Base-by-base conservation (phyloP, 2,113 vertebrate genomes). In the Engraulis encrasicolus region DNA sequence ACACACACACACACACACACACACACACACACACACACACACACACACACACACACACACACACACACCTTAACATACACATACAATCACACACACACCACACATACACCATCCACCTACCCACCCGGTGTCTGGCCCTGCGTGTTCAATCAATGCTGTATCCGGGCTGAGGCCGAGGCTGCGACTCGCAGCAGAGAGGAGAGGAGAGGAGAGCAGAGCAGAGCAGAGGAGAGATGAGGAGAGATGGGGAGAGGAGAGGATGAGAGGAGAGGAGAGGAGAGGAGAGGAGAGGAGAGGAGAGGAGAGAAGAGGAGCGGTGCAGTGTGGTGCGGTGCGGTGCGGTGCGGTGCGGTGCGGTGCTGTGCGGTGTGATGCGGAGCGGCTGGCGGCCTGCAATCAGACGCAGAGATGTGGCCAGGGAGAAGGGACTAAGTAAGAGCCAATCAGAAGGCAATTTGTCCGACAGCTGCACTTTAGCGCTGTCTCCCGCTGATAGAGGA, bases 391-490 rank as follows among this genome's bases (percentile, higher is more conserved):
- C n/a, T n/a, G 90, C 92, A 93, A 94, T 94, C 93, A 94, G 87
- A 90, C 91, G 91, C 91, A 90, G 83, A 89, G 91, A 92, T 89
- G 89, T 91, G 91, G 82, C 90, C 50, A 71, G 86, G 90, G 91
- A 92, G 82, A 88, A 85, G 86, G 86, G 84, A 89, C 90, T 92
- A 93, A 92, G 90, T 91, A 89, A 93, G 89, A 93, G 90, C 90
- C 94, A 94, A 94, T 94, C 93, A 92, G 87, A 54, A 78, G 86
- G 89, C 90, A 92, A 91, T 92, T 93, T 92, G 90, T 89, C 89
- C 92, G 89, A 88, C 90, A 93, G 92, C 91, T 89, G 90, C 92
- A 92, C 91, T 93, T 93, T 91, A 91, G n/a, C 90, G 91, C 85
- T 85, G 90, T 82, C 91, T 88, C 84, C 90, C 74, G 82, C 86